Evolutionary conservation across 1,140 invertebrate species (phyloP), one percentile per base, ranked within the genome.

Genomic region (Zelostemma sp.): DNA sequence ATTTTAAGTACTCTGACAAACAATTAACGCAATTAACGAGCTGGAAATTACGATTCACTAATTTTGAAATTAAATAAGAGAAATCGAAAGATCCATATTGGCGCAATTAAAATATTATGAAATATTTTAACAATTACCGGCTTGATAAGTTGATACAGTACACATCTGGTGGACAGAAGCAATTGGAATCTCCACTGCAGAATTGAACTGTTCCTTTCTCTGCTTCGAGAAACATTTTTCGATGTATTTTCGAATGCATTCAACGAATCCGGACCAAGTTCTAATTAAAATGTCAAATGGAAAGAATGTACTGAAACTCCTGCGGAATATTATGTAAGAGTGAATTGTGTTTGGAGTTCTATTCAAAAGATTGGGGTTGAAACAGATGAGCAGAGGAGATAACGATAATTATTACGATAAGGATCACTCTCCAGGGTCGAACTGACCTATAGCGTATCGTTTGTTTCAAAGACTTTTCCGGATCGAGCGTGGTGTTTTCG

Each of bases 141-240:
- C 79, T 78, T 89, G 88, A 75, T 90, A 90, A 35, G 82, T 74
- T 0, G 86, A 83, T 17, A 86, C 84, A 9, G 86, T 87, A 62
- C 88, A 90, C 83, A 90, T 86, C 59, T 89, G 85, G 81, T 89
- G 88, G 1, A 90, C 85, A 16, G 87, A 87, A 48, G 87, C 86
- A 9, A 89, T 88, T 0, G 88, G 87, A 55, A 81, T 81, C 62
- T 89, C 87, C 0, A 89, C 87, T 5, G 88, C 88, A 47, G 86
- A 85, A 75, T 89, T 89, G 65, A 90, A 89, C 58, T 87, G 85
- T 35, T 85, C 81, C 53, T 85, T 75, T 54, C 87, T 80, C 35
- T 85, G 78, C 38, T 87, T 86, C 0, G 87, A 87, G 57, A 89
- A 89, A 66, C 88, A 90, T 43, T 81, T 76, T 50, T 89, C 87